phyloP scores from a whole-genome alignment of 2,888 invertebrate species.

The Andricus curvator region DNA sequence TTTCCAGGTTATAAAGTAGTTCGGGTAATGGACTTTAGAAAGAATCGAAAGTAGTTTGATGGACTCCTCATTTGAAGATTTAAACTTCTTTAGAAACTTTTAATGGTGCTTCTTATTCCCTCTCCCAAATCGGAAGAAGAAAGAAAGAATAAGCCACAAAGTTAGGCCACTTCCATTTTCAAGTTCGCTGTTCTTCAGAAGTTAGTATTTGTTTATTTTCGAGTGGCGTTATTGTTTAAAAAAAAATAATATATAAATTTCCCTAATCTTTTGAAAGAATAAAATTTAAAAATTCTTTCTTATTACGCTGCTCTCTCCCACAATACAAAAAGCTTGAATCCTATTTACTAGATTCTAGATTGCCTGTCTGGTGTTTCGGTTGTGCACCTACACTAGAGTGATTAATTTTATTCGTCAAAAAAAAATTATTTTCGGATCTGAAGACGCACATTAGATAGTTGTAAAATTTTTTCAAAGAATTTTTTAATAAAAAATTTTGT shows the following conservation, averaged over 20 bases:
- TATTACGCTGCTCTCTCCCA: conserved; percentile 18
- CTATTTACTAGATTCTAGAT: neutral
- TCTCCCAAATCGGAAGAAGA: neutral
- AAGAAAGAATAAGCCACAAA: neutral
- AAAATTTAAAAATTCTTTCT: neutral
- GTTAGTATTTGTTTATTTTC: neutral
- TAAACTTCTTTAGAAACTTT: conserved; percentile 1
- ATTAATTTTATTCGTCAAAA: no score
- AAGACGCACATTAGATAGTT: no score
- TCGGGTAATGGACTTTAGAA: neutral
- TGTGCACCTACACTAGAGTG: neutral
- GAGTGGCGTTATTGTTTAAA: neutral
- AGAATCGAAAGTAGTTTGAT: conserved; percentile 33
- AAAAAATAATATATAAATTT: neutral
- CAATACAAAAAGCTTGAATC: conserved; percentile 3
- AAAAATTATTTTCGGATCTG: no score
- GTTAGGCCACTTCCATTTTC: neutral
- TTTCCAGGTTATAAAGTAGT: conserved; percentile 24
- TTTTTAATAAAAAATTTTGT: no score
- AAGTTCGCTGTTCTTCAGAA: neutral
- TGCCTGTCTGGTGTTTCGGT: conserved; percentile 4
- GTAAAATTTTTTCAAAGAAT: no score
- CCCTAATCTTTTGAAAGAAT: neutral
- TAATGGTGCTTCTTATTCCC: conserved; percentile 18
- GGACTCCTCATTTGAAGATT: conserved; percentile 17